Evolutionary conservation across 2,113 vertebrate species (phyloP).

Genomic region (Shinisaurus crocodilurus): DNA sequence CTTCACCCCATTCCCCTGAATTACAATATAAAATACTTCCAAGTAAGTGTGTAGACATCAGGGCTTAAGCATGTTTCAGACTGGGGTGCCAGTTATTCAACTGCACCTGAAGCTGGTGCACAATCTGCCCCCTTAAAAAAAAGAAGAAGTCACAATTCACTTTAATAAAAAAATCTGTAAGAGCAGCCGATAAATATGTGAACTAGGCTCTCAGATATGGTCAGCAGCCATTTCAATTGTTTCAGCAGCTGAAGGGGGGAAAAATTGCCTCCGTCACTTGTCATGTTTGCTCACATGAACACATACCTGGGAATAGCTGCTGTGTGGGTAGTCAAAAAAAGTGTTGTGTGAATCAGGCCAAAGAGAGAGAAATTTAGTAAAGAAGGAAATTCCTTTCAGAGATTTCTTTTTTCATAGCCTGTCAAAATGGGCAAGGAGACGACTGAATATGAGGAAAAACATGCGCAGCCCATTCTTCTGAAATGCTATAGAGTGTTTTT

Average conservation of each 20-base stretch:
- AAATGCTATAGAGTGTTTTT: constrained; percentile 31
- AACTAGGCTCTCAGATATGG: neutral
- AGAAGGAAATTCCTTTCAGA: neutral
- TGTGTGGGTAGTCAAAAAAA: neutral
- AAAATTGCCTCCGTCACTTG: neutral
- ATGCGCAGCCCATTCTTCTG: constrained; percentile 2
- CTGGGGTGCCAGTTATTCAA: constrained; percentile 16
- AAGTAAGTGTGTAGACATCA: neutral
- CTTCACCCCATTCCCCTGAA: neutral
- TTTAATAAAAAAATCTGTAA: neutral
- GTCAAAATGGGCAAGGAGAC: constrained; percentile 24
- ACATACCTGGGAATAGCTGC: neutral
- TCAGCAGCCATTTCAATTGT: neutral
- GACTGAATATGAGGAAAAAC: neutral
- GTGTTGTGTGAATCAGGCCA: neutral
- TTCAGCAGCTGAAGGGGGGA: neutral
- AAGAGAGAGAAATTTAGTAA: constrained; percentile 7
- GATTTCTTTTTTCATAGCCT: neutral
- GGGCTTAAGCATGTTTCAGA: neutral
- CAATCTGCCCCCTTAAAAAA: constrained; percentile 4
- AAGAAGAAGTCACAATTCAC: neutral
- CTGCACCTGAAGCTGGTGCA: neutral
- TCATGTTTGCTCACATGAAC: neutral
- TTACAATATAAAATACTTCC: neutral
- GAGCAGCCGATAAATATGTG: neutral